These are phyloP conservation scores for Tachuris rubrigastra DNA, from an alignment of 2,113 vertebrate species.

Conservation along the genomic window DNA sequence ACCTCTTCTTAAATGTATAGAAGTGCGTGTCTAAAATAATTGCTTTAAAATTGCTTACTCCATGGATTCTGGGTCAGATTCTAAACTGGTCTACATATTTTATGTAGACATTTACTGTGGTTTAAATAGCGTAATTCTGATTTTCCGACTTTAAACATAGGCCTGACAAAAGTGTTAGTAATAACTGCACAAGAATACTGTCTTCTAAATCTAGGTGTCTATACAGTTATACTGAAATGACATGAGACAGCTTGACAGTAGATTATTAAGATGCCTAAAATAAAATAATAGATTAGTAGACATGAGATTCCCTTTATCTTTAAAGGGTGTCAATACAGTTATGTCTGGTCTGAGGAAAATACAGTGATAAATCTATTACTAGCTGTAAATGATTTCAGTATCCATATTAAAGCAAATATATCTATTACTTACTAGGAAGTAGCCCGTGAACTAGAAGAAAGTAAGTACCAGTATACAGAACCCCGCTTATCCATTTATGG, in stretches of 20 bases:
- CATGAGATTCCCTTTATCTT: not conserved
- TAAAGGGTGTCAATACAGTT: not conserved
- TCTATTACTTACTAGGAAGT: constrained; percentile 84
- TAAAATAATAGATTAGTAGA: not conserved
- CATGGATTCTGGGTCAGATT: not conserved
- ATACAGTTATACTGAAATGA: not conserved
- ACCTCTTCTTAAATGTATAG: not conserved
- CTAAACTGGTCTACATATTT: not conserved
- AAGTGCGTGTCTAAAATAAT: not conserved
- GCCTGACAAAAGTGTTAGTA: not conserved
- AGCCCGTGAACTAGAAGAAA: constrained; percentile 90
- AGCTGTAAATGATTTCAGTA: not conserved
- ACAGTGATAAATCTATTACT: not conserved
- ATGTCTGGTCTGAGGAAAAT: not conserved
- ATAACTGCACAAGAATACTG: not conserved
- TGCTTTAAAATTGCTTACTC: not conserved
- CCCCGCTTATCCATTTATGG: constrained; percentile 95
- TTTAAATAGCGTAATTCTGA: not conserved
- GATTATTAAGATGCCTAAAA: not conserved
- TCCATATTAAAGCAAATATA: constrained; percentile 28
- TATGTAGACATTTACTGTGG: not conserved
- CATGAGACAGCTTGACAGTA: not conserved
- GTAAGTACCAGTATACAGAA: constrained; percentile 95
- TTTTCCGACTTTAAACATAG: not conserved
- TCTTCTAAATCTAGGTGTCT: not conserved